Evolutionary conservation across 1,140 invertebrate species (phyloP).

Genomic region (Bombus pascuorum): DNA sequence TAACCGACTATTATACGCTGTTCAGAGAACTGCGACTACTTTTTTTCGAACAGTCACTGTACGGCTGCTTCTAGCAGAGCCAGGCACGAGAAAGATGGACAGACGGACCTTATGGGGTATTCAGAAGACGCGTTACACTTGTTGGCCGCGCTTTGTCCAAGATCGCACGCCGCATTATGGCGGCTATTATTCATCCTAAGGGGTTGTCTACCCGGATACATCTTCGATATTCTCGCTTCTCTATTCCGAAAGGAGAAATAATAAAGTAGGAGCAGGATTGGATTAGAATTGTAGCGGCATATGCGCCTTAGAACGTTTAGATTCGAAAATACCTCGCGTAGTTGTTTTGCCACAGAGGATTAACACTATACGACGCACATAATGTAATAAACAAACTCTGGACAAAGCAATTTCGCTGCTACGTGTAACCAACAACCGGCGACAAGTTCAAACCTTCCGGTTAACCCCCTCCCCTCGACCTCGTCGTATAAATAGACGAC

Average conservation of each 20-base stretch:
- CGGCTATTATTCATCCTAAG: slow-evolving; percentile 60
- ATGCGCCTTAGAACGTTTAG: too few species aligned
- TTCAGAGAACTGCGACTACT: slow-evolving; percentile 45
- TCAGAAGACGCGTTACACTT: slow-evolving; percentile 66
- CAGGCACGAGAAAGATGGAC: slow-evolving; percentile 13
- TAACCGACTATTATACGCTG: slow-evolving; percentile 66
- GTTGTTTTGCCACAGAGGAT: too few species aligned
- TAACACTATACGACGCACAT: too few species aligned
- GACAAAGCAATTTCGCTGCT: too few species aligned
- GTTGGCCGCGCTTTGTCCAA: slow-evolving; percentile 63
- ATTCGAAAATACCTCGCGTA: too few species aligned
- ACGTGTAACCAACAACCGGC: too few species aligned
- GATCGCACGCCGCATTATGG: slow-evolving; percentile 53
- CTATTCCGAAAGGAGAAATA: neutral
- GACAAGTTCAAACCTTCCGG: too few species aligned
- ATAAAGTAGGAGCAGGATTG: too few species aligned
- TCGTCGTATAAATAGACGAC: too few species aligned
- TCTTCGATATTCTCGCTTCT: neutral
- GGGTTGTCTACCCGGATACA: slow-evolving; percentile 60
- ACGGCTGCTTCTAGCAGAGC: slow-evolving; percentile 12
- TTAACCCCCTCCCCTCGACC: too few species aligned
- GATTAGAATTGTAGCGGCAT: too few species aligned
- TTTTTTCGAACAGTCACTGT: slow-evolving; percentile 56
- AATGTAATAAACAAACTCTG: too few species aligned
- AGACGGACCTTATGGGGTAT: slow-evolving; percentile 46